Evolutionary conservation across 2,888 invertebrate genomes (phyloP).

Genomic region (Notocelia uddmanniana): DNA sequence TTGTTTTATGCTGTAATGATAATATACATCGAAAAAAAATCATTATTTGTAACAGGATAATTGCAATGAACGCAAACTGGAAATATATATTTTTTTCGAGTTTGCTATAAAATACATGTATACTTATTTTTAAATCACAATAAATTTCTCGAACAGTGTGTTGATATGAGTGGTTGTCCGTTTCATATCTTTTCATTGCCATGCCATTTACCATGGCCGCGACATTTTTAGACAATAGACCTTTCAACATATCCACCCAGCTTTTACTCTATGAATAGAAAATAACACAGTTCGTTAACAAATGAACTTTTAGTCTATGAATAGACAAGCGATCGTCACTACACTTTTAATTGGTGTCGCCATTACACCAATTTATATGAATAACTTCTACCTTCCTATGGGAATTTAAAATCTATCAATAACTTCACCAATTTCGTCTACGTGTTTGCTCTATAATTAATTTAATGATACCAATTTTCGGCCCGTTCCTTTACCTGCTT

Average conservation of each 20-base stretch:
- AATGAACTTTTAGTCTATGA: slow-evolving; percentile 30
- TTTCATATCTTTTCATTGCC: slow-evolving; percentile 4
- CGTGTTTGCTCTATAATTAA: slow-evolving; percentile 80
- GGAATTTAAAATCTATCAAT: slow-evolving; percentile 41
- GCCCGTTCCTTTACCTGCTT: slow-evolving; percentile 71
- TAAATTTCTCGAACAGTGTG: no score
- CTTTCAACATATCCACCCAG: slow-evolving; percentile 20
- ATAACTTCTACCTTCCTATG: slow-evolving; percentile 35
- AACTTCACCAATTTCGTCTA: slow-evolving; percentile 40
- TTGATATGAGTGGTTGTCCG: neutral
- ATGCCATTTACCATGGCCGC: slow-evolving; percentile 23
- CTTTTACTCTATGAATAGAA: slow-evolving; percentile 27
- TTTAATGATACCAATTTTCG: slow-evolving; percentile 77
- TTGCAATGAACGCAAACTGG: no score
- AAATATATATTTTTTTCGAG: no score
- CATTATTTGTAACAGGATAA: no score
- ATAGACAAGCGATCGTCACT: slow-evolving; percentile 14
- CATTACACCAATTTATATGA: neutral
- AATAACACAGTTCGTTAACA: slow-evolving; percentile 25
- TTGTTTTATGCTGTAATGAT: no score
- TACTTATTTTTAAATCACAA: no score
- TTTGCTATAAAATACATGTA: no score
- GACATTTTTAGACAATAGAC: slow-evolving; percentile 28
- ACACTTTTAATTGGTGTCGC: slow-evolving; percentile 19
- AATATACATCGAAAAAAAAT: no score